These are phyloP conservation scores for Spilosoma lubricipeda DNA, from an alignment of 2,888 invertebrate genomes.

Conservation along the genomic window DNA sequence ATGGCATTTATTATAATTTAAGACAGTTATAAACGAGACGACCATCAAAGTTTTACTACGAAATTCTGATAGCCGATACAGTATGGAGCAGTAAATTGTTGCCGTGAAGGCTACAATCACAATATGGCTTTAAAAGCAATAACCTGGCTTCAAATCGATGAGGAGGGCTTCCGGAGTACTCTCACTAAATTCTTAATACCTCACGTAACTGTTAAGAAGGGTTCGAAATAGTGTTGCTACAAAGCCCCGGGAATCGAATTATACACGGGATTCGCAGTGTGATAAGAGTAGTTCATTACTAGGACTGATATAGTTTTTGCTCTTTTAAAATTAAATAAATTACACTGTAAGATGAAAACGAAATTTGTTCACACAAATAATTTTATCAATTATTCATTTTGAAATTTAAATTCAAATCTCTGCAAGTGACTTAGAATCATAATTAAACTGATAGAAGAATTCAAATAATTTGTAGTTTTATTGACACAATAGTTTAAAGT, in stretches of 20 bases:
- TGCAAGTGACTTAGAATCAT: neutral
- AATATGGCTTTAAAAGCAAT: constrained; percentile 57
- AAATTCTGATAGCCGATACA: constrained; percentile 32
- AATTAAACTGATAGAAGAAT: neutral
- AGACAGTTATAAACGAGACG: constrained; percentile 31
- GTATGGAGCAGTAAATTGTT: constrained; percentile 45
- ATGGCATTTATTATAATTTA: constrained; percentile 41
- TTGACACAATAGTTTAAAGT: neutral
- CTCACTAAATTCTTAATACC: constrained; percentile 85
- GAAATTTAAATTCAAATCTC: neutral
- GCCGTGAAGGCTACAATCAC: constrained; percentile 53
- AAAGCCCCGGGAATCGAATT: constrained; percentile 30
- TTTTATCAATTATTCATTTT: neutral
- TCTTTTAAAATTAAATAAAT: neutral
- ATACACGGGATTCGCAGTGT: constrained; percentile 46
- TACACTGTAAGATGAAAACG: neutral
- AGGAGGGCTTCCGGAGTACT: constrained; percentile 61
- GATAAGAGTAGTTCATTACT: constrained; percentile 15
- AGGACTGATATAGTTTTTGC: neutral
- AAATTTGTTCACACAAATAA: too few species aligned
- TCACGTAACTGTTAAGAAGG: constrained; percentile 83
- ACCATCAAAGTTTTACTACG: constrained; percentile 39
- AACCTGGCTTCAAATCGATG: constrained; percentile 55
- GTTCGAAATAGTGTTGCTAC: constrained; percentile 62
- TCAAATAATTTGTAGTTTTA: neutral